Evolutionary conservation across 2,113 vertebrate genomes (phyloP).

Genomic region (Thymallus thymallus): DNA sequence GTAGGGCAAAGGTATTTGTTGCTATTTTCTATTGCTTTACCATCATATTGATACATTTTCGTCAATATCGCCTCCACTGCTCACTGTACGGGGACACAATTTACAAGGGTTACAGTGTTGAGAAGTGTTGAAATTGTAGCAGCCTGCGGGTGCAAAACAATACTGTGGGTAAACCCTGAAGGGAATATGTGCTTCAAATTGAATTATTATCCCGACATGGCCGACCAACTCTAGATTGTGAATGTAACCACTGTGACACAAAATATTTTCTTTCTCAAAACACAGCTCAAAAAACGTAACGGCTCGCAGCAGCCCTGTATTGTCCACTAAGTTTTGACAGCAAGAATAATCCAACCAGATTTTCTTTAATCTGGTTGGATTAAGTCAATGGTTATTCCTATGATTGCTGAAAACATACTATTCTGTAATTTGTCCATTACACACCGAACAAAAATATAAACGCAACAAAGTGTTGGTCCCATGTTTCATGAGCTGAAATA

Average conservation of each 20-base stretch:
- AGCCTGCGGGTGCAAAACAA: not conserved
- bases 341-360: too few species aligned
- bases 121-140: not conserved
- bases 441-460: too few species aligned
- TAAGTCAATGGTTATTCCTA: too few species aligned
- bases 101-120: conserved; percentile 14
- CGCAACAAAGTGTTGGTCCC: too few species aligned
- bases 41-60: conserved; percentile 4
- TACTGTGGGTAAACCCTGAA: not conserved
- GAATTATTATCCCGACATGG: not conserved
- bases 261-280: too few species aligned
- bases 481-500: too few species aligned
- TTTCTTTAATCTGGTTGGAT: too few species aligned
- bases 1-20: not conserved
- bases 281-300: too few species aligned
- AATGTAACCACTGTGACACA: not conserved
- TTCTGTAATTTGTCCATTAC: too few species aligned
- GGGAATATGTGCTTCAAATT: not conserved
- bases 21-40: not conserved
- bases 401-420: too few species aligned
- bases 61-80: not conserved
- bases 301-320: too few species aligned
- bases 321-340: too few species aligned
- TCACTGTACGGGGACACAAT: not conserved
- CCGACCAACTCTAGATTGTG: not conserved